Evolutionary conservation across 2,888 invertebrate genomes (phyloP), one percentile per base, ranked within the genome.

Genomic region (Mactromeris polynyma): DNA sequence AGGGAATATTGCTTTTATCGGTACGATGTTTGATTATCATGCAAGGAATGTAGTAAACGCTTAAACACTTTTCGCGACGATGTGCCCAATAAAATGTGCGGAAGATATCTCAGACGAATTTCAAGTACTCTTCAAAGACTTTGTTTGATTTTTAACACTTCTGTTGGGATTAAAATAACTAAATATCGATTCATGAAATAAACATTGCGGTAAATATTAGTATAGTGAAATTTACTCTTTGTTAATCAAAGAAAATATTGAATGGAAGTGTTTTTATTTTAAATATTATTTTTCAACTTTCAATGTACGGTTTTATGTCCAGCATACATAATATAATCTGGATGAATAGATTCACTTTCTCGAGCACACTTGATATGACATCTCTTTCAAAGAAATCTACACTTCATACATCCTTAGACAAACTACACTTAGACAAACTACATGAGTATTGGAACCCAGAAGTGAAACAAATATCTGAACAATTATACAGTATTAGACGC

Each of bases 101-200:
- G 36, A 36, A 73, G 36, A 73, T 73, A 73, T 73, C 73, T 33
- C 31, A 11, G 73, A 73, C 73, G 33, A 73, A 33, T 73, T 73
- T 73, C 73, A 73, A 73, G 73, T 73, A 73, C 73, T 33, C 73
- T 73, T 73, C 33, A 73, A 33, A 73, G 7, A 19, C 21, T 73
- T 73, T 73, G 73, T 73, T 73, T 36, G 73, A 73, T 73, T 73
- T 26, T 36, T 33, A 73, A 73, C 33, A 17, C 73, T 73, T 73
- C 73, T 17, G 36, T 73, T 36, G 26, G 19, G 73, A 33, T 73
- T 36, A 73, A 33, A 73, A 73, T 73, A 33, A 36, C 73, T 21
- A 73, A 73, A 73, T 36, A 73, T 73, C 58, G 58, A 64, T 64
- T 64, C 33, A 73, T 33, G 26, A 73, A 73, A 73, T 73, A 33